Base-by-base conservation (phyloP, 2,113 vertebrate species). In the Vidua chalybeata region DNA sequence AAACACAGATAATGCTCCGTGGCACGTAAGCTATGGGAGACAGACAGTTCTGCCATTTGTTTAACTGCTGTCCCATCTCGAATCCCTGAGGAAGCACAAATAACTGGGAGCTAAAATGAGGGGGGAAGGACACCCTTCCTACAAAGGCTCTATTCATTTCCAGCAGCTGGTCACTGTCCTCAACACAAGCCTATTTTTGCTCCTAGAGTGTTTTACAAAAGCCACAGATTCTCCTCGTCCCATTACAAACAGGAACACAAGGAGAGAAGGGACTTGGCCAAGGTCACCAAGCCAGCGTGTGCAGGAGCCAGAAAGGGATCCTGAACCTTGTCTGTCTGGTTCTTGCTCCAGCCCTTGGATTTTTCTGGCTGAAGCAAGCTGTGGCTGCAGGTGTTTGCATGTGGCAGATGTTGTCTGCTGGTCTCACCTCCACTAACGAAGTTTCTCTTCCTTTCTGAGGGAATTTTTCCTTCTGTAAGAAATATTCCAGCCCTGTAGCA, bases 131-230 rank as follows among this genome's bases (percentile, higher is more conserved):
- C 51, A 52, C 67, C 58, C n/a, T 46, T 55, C 62, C 22, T 17
- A 79, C 89, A 96, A 93, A 93, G 88, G 71, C 83, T 90, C 93
- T 81, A 93, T 96, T 94, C 93, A 95, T 90, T 55, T 37, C 79
- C 43, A 84, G 93, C 96, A 95, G 96, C 96, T 97, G 96, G 94
- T 89, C 91, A 84, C 89, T 90, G 88, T 88, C 92, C 92, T 90
- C 90, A 73, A 10, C 87, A 85, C 94, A 75, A 84, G 66, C 73
- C 89, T 94, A 72, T 92, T 97, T 96, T 96, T 93, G 84, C 91
- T 95, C 93, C 86, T 55, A 33, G 58, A 82, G 74, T 13, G 6
- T 84, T 95, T 89, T 62, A 82, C 87, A 95, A 82, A 94, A 94
- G 95, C 95, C 87, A 91, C 90, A 92, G 87, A 23, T 77, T 91